Base-by-base conservation (phyloP, 2,113 vertebrate genomes). In the Helogale parvula region DNA sequence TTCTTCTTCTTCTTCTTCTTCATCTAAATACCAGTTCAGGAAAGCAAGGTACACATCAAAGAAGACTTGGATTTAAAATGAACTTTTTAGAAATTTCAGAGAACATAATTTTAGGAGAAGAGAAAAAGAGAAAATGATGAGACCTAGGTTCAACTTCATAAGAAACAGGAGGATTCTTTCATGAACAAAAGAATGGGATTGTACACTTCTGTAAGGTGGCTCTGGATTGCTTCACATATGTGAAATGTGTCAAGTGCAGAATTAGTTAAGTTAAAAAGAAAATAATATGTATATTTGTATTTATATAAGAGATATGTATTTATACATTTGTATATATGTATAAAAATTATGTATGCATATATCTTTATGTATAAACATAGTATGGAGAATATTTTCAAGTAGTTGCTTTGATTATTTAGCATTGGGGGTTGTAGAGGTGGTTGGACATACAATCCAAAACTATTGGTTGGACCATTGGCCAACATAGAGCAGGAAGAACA, bases 21-120 rank as follows among this genome's bases (percentile, higher is more conserved):
- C 69, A 85, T 79, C 54, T 76, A 66, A 82, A 21, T 21, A 54
- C 19, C 7, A 88, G 52, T 79, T 81, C 31, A 65, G 45, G 21
- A 90, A 95, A 92, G 71, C 35, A 79, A 80, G 29, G 14, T 74
- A 41, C 3, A 79, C 5, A 41, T 1, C 72, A 23, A 96, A 96
- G 57, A 95, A 92, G 68, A 90, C 14, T 74, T 93, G 14, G 33
- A 69, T 63, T 63, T 90, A 6, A 96, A 97, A n/a, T 23, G 21
- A 5, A 27, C 74, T 72, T 96, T 85, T 57, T 63, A 60, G 16
- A 72, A 45, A 84, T 96, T 96, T 90, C 57, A 6, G 54, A 54
- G 54, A 57, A 57, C 6, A 57, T 17, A 57, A 57, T 57, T 57
- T 57, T 57, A 57, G 57, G 21, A 60, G 57, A 60, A 25, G 57